phyloP scores from a whole-genome alignment of 1,140 invertebrate species.

The Trichoplusia ni region DNA sequence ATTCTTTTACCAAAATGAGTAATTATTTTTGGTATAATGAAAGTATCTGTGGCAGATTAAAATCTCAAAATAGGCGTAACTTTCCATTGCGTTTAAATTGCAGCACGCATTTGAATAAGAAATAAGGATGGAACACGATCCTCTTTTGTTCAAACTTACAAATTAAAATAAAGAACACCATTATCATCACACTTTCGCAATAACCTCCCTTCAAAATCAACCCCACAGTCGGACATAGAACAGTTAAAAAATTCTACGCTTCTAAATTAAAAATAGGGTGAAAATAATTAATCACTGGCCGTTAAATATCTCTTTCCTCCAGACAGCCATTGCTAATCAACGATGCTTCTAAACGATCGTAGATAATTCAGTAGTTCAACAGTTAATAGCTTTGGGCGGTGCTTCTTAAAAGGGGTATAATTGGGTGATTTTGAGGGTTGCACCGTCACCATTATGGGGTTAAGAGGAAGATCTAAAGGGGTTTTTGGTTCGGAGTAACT shows the following conservation, averaged over 20 bases:
- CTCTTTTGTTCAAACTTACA: too few species aligned
- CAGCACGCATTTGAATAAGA: too few species aligned
- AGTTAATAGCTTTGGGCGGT: constrained; percentile 64
- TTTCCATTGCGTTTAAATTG: too few species aligned
- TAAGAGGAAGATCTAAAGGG: constrained; percentile 46
- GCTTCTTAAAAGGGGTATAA: constrained; percentile 70
- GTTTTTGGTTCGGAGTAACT: not conserved
- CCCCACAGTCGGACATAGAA: not conserved
- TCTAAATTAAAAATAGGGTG: not conserved
- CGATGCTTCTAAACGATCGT: constrained; percentile 57
- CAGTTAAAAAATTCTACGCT: too few species aligned
- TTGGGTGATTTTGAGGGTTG: constrained; percentile 72
- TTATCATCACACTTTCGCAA: too few species aligned
- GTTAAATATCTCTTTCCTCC: constrained; percentile 5
- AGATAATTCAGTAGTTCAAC: constrained; percentile 65
- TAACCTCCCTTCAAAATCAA: not conserved
- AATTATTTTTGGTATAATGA: too few species aligned
- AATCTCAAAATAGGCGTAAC: too few species aligned
- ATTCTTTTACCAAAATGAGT: too few species aligned
- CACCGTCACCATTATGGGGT: constrained; percentile 58
- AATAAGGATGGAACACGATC: too few species aligned
- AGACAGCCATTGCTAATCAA: constrained; percentile 53
- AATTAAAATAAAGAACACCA: too few species aligned
- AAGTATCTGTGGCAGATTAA: too few species aligned
- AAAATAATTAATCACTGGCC: constrained; percentile 28